Base-by-base conservation (phyloP, 2,113 vertebrate species). In the Regulus satrapa region DNA sequence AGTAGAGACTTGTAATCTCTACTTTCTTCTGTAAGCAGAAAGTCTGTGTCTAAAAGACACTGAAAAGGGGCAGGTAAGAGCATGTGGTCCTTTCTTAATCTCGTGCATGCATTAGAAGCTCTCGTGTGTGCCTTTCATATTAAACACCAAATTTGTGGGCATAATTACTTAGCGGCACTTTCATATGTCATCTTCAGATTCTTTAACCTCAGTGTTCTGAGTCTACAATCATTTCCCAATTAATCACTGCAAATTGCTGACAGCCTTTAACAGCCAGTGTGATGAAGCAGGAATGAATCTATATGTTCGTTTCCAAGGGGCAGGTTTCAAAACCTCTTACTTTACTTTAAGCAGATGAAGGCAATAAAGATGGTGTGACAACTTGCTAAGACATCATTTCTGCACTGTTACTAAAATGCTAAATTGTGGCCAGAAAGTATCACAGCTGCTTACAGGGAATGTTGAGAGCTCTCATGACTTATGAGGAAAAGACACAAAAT, bases 161-260 rank as follows among this genome's bases (percentile, higher is more conserved):
- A 95, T 97, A 97, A 98, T 97, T 97, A 88, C 92, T 97, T 95
- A 87, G 78, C 75, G 79, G 41, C 91, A 92, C 86, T 97, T 97
- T 94, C 95, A 96, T 96, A 95, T 97, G 93, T 96, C 93, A 96
- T 96, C 93, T 97, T 97, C 96, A 92, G 85, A 95, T 97, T 95
- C 91, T 94, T 96, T 96, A 97, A 96, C 89, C 92, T 71, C 91
- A 71, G 75, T 96, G 92, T 97, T 97, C 79, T 79, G 94, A 97
- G 73, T 96, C 83, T 90, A 80, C 49, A 84, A 95, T 91, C 26
- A 95, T 97, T 98, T 96, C 78, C 94, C 84, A 96, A 91, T 96
- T 95, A 97, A 96, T 96, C 88, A 97, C 96, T 94, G 95, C 52
- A 94, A 93, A 97, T 97, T 97, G 95, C 94, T 97, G 97, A 91